Conservation (phyloP, 2,888 invertebrate species). For the Caenorhabditis macrosperma region DNA sequence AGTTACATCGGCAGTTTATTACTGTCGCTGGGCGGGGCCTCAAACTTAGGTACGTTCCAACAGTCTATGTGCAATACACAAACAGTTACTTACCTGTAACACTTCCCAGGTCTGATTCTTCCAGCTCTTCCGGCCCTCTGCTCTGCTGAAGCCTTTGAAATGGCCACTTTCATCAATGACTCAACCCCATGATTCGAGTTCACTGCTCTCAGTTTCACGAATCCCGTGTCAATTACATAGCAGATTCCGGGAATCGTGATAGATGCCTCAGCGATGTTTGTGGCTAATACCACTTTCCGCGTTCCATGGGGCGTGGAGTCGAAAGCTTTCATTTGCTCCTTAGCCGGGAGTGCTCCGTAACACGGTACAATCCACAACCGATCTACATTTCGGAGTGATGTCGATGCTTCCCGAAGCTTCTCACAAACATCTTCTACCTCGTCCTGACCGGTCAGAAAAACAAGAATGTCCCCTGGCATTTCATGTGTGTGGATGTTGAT, state of each 20-base stretch:
- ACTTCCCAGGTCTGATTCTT: constrained; percentile 88
- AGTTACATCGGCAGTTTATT: too few species aligned
- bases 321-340: constrained; percentile 77
- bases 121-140: constrained; percentile 96
- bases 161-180: constrained; percentile 80
- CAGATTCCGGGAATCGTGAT: constrained; percentile 94
- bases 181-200: constrained; percentile 88
- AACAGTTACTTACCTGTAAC: constrained; percentile 82
- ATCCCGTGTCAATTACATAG: constrained; percentile 95
- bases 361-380: constrained; percentile 86
- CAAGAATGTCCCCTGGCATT: constrained; percentile 87
- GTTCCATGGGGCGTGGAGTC: constrained; percentile 81
- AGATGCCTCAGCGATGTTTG: constrained; percentile 97
- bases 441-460: constrained; percentile 84
- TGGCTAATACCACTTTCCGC: constrained; percentile 92
- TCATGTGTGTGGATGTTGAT: constrained; percentile 88
- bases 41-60: too few species aligned
- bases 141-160: constrained; percentile 86
- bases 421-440: constrained; percentile 78
- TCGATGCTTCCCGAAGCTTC: constrained; percentile 70
- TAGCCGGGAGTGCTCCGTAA: constrained; percentile 89
- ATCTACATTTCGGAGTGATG: constrained; percentile 70
- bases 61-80: too few species aligned
- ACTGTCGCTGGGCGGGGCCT: too few species aligned
- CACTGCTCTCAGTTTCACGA: constrained; percentile 93